Base-by-base conservation (phyloP, 2,888 invertebrate species). In the Rotaria sp. region DNA sequence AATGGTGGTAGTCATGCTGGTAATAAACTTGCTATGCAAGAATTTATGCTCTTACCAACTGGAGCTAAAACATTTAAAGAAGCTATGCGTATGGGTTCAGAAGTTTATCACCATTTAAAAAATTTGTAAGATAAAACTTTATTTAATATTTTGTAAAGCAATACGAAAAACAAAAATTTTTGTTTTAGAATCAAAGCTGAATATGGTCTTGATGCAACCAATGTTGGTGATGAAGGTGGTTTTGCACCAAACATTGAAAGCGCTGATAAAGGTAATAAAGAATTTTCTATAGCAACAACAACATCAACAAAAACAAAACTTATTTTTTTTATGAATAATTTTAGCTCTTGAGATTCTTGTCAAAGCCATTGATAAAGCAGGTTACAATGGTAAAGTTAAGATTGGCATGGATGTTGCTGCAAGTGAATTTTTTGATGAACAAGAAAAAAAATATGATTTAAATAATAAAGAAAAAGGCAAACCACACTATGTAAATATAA, bases 401-500 rank as follows among this genome's bases (percentile, higher is more conserved):
- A 98, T 99, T 90, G 98, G 97, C 86, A 98, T 99, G 97, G 99
- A 99, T 92, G 96, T 97, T 59, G 99, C 98, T 85, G 98, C 99
- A 5, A 97, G 97, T 0, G 98, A 99, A 92, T 98, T 99, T 93
- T 95, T 93, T 93, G 95, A 95, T 74, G 92, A 93, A 80, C 92
- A 92, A 85, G 89, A 89, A 87, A 92, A 92, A 85, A 89, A 89
- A 87, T 99, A 99, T 91, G 97, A 99, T 91, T 93, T 99, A 91
- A 97, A 98, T 93, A 99, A 99, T 93, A 99, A 98, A 93, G 97
- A 97, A 92, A 94, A 95, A 55, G 94, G 94, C n/a, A 41, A 45
- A 45, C 80, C 80, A 26, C 45, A 80, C 4, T 80, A 45, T 80
- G 80, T 80, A 45, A 45, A n/a, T 41, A 80, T 52, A 24, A 52